Base-by-base conservation (phyloP, 2,888 invertebrate genomes). In the Luperina nickerlii region DNA sequence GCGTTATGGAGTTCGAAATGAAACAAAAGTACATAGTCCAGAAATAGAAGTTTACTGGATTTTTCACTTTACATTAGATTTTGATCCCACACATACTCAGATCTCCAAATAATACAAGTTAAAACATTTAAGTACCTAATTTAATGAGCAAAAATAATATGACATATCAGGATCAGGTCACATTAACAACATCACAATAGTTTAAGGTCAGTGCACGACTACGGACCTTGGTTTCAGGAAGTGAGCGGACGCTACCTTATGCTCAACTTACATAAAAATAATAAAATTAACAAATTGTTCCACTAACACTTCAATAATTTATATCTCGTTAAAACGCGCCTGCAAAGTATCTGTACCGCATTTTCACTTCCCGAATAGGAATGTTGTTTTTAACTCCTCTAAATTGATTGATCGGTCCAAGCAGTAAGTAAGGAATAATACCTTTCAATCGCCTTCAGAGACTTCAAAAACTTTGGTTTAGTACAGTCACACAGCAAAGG, bases 61-160 rank as follows among this genome's bases (percentile, higher is more conserved):
- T 83, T 82, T 84, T 80, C 48, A 84, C 32, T 85, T 84, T 79
- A 88, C 67, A 82, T 84, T 38, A 24, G 11, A 87, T 72, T 72
- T 89, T 89, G 83, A 83, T 89, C 84, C 84, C 86, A 85, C 70
- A 88, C 86, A 88, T 79, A 88, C 78, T 88, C 81, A 88, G 81
- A 87, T 88, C 85, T 80, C 69, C 54, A 85, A 87, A 88, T 83
- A 87, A 87, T 82, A 86, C 66, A 86, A 79, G 62, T 82, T 77
- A 67, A 87, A 87, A 81, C 75, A 83, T 75, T 78, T 84, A 84
- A 88, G 87, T 87, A 90, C 86, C 85, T 89, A 87, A 79, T 86
- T 86, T 87, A 90, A 88, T 91, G 91, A 91, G 91, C 91, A 91
- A 91, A 88, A 87, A 87, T 82, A 87, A 88, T 87, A 82, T 76